These are phyloP conservation scores for Lithophane socia DNA, from an alignment of 2,888 invertebrate species.

Conservation along the genomic window DNA sequence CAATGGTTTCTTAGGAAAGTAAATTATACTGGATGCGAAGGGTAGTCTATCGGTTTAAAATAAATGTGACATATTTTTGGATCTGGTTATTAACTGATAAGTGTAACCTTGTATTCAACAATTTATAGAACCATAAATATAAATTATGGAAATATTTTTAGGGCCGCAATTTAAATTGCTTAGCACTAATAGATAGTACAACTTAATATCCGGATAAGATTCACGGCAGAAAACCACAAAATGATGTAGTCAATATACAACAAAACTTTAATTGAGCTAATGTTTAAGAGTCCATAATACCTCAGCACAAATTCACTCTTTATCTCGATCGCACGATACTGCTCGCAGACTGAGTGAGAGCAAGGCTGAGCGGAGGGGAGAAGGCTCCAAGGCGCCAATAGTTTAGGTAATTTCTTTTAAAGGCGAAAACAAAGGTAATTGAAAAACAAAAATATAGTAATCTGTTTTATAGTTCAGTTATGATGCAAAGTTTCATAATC, in stretches of 20 bases:
- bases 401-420: too few relatives aligned
- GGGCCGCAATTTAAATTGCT: not conserved
- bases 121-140: not conserved
- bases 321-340: too few relatives aligned
- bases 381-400: too few relatives aligned
- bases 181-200: not conserved
- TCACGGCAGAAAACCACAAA: slow-evolving; percentile 1
- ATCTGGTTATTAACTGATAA: slow-evolving; percentile 8
- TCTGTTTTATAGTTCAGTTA: too few relatives aligned
- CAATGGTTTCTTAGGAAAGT: not conserved
- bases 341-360: too few relatives aligned
- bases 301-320: too few relatives aligned
- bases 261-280: not conserved
- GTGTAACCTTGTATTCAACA: not conserved
- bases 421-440: too few relatives aligned
- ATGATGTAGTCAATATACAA: not conserved
- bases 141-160: not conserved
- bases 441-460: too few relatives aligned
- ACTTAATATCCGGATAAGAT: not conserved
- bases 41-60: not conserved
- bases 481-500: too few relatives aligned
- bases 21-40: not conserved
- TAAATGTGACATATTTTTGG: not conserved
- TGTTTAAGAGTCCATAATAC: not conserved
- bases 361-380: too few relatives aligned